Conservation (phyloP, 2,113 vertebrate species). For the Podarcis cretensis region DNA sequence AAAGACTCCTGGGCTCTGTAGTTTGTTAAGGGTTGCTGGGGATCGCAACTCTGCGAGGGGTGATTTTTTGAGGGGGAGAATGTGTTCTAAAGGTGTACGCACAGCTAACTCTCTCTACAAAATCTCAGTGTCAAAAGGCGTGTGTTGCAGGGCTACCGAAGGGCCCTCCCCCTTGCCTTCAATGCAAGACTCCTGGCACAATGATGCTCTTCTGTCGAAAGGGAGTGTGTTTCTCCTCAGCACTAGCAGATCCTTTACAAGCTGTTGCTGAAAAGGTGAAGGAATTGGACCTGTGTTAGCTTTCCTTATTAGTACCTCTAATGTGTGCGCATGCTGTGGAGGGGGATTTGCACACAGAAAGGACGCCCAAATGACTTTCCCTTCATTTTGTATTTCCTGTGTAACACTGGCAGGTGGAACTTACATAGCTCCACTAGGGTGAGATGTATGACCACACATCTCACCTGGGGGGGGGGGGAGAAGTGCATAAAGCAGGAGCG, state of each 20-base stretch:
- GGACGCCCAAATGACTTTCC: not conserved
- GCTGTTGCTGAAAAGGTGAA: not conserved
- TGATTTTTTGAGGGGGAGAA: too few relatives aligned
- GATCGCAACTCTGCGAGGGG: too few relatives aligned
- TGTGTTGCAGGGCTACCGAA: not conserved
- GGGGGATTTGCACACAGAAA: accelerated
- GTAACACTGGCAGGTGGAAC: not conserved
- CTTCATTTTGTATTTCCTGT: not conserved
- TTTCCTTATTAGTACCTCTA: not conserved
- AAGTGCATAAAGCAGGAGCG: not conserved
- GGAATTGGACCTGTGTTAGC: not conserved
- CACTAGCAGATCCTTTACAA: not conserved
- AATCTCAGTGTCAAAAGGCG: not conserved
- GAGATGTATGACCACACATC: not conserved
- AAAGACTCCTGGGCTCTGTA: too few relatives aligned
- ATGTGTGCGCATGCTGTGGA: not conserved
- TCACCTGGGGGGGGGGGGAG: not conserved
- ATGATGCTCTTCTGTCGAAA: not conserved
- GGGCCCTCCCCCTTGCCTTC: not conserved
- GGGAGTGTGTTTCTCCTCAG: not conserved
- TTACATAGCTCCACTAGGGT: not conserved
- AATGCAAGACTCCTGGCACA: not conserved
- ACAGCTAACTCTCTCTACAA: not conserved
- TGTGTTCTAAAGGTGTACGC: too few relatives aligned
- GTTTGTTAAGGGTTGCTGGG: too few relatives aligned